Conservation (phyloP, 2,888 invertebrate genomes). For the Thymelicus lineola region DNA sequence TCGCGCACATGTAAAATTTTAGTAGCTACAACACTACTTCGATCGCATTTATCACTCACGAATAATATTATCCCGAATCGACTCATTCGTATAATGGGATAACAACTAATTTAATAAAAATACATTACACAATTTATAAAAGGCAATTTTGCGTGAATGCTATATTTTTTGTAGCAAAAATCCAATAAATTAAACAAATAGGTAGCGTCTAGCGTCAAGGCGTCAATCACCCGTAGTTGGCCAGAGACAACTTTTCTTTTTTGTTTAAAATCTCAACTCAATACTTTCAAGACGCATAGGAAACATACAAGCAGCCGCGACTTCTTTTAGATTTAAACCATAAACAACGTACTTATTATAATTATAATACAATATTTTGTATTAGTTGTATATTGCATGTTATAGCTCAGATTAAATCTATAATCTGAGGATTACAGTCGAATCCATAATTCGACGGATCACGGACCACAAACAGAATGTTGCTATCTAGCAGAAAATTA, state of each 20-base stretch:
- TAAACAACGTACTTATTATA: too few relatives aligned
- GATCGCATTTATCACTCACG: constrained; percentile 15
- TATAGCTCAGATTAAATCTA: too few relatives aligned
- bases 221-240: constrained; percentile 66
- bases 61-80: constrained; percentile 43
- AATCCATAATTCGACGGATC: too few relatives aligned
- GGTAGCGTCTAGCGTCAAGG: constrained; percentile 75
- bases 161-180: constrained; percentile 54
- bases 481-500: too few relatives aligned
- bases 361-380: too few relatives aligned
- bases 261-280: constrained; percentile 23
- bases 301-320: not conserved
- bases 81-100: constrained; percentile 59
- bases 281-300: not conserved
- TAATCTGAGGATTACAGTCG: too few relatives aligned
- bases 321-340: not conserved
- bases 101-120: constrained; percentile 45
- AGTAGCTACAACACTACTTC: constrained; percentile 48
- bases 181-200: constrained; percentile 49
- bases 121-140: constrained; percentile 49
- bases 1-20: constrained; percentile 77
- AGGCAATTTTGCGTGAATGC: constrained; percentile 48
- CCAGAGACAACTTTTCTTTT: constrained; percentile 60
- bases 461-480: too few relatives aligned
- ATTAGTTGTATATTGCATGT: too few relatives aligned